Conservation (phyloP, 2,888 invertebrate genomes). For the Eupithecia subfuscata region DNA sequence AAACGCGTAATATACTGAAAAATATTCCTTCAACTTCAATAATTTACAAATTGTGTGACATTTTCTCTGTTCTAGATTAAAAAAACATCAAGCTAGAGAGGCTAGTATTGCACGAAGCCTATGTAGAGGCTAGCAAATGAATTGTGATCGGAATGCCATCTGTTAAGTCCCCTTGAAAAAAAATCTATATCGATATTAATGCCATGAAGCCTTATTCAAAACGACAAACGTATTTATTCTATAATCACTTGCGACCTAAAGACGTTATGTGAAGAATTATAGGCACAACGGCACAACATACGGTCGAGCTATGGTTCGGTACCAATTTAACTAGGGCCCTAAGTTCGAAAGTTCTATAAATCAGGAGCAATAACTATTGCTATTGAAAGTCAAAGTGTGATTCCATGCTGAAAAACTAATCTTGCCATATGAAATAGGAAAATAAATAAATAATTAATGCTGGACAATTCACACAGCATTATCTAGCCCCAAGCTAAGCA, state of each 20-base stretch:
- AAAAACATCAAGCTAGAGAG: neutral
- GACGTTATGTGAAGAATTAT: constrained; percentile 61
- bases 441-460: no score
- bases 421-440: neutral
- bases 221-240: constrained; percentile 48
- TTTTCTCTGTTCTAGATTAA: neutral
- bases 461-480: no score
- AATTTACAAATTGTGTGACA: neutral
- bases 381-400: neutral
- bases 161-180: constrained; percentile 13
- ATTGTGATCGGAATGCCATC: neutral
- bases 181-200: constrained; percentile 28
- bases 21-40: neutral
- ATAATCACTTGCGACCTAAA: constrained; percentile 57
- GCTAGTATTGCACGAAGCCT: neutral
- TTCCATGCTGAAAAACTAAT: neutral
- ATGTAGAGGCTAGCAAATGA: neutral
- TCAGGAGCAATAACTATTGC: neutral
- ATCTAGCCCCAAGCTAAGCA: no score
- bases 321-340: neutral
- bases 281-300: neutral
- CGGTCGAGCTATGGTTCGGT: neutral
- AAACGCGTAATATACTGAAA: neutral
- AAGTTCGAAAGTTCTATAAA: neutral
- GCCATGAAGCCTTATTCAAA: constrained; percentile 36